These are phyloP conservation scores for Macquaria australasica DNA, from an alignment of 2,113 vertebrate genomes.

Conservation along the genomic window DNA sequence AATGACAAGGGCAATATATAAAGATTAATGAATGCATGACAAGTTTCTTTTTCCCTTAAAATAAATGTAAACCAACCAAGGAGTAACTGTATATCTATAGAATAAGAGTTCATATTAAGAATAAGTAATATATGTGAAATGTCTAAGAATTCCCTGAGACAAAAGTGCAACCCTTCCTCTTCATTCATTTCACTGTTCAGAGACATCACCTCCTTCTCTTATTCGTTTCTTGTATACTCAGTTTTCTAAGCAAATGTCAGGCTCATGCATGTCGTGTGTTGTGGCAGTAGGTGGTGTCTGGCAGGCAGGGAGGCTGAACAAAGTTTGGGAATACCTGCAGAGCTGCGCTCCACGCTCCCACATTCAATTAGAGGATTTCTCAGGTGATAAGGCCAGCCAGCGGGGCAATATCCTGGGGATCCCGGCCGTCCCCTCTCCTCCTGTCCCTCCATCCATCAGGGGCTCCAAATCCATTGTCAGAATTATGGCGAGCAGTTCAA, in stretches of 20 bases:
- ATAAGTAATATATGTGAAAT: too few relatives aligned
- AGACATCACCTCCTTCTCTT: neutral
- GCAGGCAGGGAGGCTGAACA: neutral
- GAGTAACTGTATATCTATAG: neutral
- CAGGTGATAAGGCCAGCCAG: conserved; percentile 90
- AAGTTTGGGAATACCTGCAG: conserved; percentile 83
- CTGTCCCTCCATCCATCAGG: conserved; percentile 77
- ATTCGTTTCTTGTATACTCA: neutral
- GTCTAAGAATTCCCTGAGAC: neutral
- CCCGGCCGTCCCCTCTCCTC: conserved; percentile 41
- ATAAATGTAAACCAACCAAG: neutral
- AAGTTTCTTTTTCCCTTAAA: neutral
- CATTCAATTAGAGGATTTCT: conserved; percentile 94
- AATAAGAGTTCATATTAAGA: neutral
- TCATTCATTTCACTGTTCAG: neutral
- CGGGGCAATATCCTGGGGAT: conserved; percentile 88
- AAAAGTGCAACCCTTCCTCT: neutral
- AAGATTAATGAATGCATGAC: neutral
- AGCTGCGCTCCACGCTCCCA: conserved; percentile 85
- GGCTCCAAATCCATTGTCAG: conserved; percentile 95
- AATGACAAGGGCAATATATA: neutral
- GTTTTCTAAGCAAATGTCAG: conserved; percentile 56
- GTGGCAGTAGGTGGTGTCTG: conserved; percentile 13
- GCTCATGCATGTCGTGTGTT: conserved; percentile 16
- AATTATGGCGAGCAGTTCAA: conserved; percentile 99